Conservation (phyloP, 1,140 invertebrate genomes). For the Nasonia vitripennis region DNA sequence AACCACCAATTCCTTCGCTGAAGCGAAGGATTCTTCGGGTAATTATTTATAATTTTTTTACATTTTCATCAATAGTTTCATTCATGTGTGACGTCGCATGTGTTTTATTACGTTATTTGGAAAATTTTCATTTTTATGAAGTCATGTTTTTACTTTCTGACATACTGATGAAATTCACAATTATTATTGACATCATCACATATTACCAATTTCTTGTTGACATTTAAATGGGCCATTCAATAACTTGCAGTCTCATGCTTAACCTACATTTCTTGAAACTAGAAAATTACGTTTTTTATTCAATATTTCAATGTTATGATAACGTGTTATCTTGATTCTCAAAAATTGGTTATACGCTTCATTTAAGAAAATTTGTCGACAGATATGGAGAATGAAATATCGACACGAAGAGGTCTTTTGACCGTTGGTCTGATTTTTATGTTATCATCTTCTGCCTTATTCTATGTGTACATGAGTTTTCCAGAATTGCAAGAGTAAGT, state of each 20-base stretch:
- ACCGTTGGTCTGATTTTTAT: conserved; percentile 81
- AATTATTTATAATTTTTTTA: conserved; percentile 5
- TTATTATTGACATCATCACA: not conserved
- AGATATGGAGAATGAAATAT: conserved; percentile 59
- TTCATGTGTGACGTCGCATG: not conserved
- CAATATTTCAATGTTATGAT: not conserved
- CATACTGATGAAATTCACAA: not conserved
- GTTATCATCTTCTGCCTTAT: conserved; percentile 78
- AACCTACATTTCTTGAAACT: conserved; percentile 1
- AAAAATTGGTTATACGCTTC: not conserved
- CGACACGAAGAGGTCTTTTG: conserved; percentile 77
- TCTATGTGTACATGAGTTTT: conserved; percentile 85
- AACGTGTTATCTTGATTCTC: not conserved
- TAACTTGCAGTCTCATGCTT: not conserved
- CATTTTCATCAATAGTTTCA: not conserved
- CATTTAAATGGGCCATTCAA: not conserved
- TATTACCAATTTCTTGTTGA: not conserved
- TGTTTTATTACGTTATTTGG: not conserved
- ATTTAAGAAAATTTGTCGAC: not conserved
- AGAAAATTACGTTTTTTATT: not conserved
- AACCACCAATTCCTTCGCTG: conserved; percentile 6
- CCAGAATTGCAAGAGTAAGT: conserved; percentile 89
- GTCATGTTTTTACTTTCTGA: not conserved
- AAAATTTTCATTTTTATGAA: not conserved
- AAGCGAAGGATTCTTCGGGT: conserved; percentile 25